Evolutionary conservation across 2,113 vertebrate species (phyloP).

Genomic region (Melanerpes aurifrons): DNA sequence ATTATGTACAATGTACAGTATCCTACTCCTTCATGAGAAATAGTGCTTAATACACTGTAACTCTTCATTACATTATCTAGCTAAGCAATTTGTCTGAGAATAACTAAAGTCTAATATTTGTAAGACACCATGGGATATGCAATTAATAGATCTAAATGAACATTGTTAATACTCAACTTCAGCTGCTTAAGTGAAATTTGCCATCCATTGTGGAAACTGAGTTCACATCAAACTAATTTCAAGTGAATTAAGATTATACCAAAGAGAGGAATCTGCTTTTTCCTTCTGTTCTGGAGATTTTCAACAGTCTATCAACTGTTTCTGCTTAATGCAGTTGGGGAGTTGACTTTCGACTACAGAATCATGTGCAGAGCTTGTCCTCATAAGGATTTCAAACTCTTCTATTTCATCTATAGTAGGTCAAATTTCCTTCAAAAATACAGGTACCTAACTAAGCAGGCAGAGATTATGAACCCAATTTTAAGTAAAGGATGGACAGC

Average conservation of each 20-base stretch:
- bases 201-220: neutral
- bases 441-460: neutral
- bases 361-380: rapidly evolving
- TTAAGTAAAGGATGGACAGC: neutral
- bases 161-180: neutral
- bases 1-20: no score
- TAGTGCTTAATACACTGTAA: no score
- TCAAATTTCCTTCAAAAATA: neutral
- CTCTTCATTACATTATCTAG: no score
- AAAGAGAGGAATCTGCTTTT: neutral
- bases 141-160: neutral
- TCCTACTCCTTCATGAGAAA: no score
- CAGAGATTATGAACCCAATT: neutral
- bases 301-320: neutral
- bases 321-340: neutral
- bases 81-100: no score
- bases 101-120: neutral
- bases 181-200: neutral
- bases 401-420: neutral
- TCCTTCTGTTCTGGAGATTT: neutral
- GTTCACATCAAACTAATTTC: neutral
- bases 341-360: neutral
- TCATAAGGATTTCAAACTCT: neutral
- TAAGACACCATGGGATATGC: neutral
- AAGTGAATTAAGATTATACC: neutral